Evolutionary conservation across 2,797 vertebrate genomes (phyloP), one percentile per base, ranked within the genome.

Genomic region (Diceros bicornis): DNA sequence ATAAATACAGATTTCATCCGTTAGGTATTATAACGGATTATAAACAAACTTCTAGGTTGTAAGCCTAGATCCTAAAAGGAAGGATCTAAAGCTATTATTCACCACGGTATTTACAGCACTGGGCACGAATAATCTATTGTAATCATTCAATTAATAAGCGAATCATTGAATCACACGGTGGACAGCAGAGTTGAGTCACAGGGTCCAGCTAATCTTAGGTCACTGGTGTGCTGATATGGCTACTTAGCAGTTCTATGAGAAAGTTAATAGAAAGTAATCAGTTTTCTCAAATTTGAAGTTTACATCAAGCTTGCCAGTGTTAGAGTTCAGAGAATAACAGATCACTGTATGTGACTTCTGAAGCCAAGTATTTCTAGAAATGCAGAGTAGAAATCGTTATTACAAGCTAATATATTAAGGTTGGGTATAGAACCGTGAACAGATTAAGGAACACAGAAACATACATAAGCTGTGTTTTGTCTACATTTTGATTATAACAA

Each of bases 201-300:
- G 68, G 32, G 12, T 62, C 29, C 47, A 89, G 34, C 27, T 84
- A 64, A 89, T 71, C 47, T 66, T 74, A 77, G n/a, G 23, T 87
- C 69, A 94, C 29, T 72, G 55, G 7, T 89, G 6, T 94, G 64
- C 34, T 89, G 17, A 82, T 41, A 6, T 47, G 37, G 74, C 41
- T 97, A 69, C 41, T 89, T 71, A 86, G 13, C 61, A 47, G 34
- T 92, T 94, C 25, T 55, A 55, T 72, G 52, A 94, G 23, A 71
- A 77, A n/a, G 27, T 66, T 47, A 92, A 74, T 7, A 50, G 91
- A 82, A 92, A 72, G 34, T 62, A 34, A 92, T 50, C 37, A 13
- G 21, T 75, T 94, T 95, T 74, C 61, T 90, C 92, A 90, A 97
- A 66, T 96, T 32, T 95, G 50, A 94, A 18, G 37, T 77, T 88